These are phyloP conservation scores for Rhinophrynus dorsalis DNA, from an alignment of 2,797 vertebrate species.

Conservation along the genomic window DNA sequence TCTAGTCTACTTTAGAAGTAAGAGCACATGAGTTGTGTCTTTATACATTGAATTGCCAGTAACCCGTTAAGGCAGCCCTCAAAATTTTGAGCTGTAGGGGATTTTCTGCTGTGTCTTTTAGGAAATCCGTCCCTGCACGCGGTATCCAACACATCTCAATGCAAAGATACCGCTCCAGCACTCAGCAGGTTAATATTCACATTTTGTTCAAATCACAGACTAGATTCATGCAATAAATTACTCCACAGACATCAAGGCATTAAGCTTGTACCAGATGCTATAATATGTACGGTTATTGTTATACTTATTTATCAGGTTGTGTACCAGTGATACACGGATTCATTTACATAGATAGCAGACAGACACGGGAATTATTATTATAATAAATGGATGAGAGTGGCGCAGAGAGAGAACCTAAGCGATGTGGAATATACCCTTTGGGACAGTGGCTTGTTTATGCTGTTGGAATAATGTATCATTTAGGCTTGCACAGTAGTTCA, in stretches of 20 bases:
- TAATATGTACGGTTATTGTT: background rate
- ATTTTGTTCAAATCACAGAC: too few species aligned
- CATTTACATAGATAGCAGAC: slow-evolving; percentile 38
- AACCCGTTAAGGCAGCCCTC: too few species aligned
- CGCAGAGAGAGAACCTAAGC: background rate
- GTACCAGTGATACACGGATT: background rate
- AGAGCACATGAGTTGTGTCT: too few species aligned
- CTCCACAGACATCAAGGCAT: too few species aligned
- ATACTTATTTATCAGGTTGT: background rate
- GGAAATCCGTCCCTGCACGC: too few species aligned
- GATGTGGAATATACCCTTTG: background rate
- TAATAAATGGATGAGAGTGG: slow-evolving; percentile 13
- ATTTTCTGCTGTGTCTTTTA: too few species aligned
- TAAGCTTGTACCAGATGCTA: background rate
- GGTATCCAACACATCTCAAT: too few species aligned
- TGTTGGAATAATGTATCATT: slow-evolving; percentile 2
- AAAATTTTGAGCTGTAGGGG: too few species aligned
- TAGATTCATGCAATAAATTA: background rate
- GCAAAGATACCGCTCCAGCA: too few species aligned
- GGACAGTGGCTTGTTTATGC: background rate
- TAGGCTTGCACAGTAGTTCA: background rate
- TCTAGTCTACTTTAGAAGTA: too few species aligned
- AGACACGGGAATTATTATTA: slow-evolving; percentile 15
- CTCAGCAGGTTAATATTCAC: too few species aligned
- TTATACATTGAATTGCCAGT: too few species aligned